Evolutionary conservation across 2,888 invertebrate species (phyloP).

Genomic region (Reticulitermes lucifugus): DNA sequence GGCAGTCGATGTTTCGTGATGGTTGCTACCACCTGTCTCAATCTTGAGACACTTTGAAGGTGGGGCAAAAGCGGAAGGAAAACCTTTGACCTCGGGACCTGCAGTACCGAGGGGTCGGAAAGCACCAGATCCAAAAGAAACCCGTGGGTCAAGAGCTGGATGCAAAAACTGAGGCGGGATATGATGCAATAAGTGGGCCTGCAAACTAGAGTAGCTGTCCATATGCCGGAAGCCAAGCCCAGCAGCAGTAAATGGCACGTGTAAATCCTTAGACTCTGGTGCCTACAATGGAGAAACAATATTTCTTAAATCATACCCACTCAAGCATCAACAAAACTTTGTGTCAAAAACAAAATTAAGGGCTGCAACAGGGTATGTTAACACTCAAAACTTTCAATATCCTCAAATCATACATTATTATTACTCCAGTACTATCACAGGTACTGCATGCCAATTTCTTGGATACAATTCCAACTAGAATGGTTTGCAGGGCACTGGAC

Average conservation of each 20-base stretch:
- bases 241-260: constrained; percentile 71
- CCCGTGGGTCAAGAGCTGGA: constrained; percentile 72
- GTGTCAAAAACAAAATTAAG: too few relatives aligned
- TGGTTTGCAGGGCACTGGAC: too few relatives aligned
- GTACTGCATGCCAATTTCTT: too few relatives aligned
- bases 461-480: too few relatives aligned
- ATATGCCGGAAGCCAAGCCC: constrained; percentile 68
- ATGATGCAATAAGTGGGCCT: constrained; percentile 76
- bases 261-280: constrained; percentile 63
- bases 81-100: constrained; percentile 65
- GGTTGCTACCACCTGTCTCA: constrained; percentile 59
- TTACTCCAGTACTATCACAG: too few relatives aligned
- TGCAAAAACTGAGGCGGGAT: constrained; percentile 79
- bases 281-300: constrained; percentile 45
- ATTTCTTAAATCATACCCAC: too few relatives aligned
- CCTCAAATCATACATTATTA: too few relatives aligned
- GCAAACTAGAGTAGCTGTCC: constrained; percentile 72
- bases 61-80: constrained; percentile 74
- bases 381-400: not conserved
- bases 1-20: constrained; percentile 46
- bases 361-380: not conserved
- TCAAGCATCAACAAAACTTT: too few relatives aligned
- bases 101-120: constrained; percentile 70
- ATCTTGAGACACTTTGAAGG: constrained; percentile 73
- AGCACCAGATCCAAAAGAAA: constrained; percentile 71